These are phyloP conservation scores for Vombatus ursinus DNA, from an alignment of 2,113 vertebrate genomes.

Conservation along the genomic window DNA sequence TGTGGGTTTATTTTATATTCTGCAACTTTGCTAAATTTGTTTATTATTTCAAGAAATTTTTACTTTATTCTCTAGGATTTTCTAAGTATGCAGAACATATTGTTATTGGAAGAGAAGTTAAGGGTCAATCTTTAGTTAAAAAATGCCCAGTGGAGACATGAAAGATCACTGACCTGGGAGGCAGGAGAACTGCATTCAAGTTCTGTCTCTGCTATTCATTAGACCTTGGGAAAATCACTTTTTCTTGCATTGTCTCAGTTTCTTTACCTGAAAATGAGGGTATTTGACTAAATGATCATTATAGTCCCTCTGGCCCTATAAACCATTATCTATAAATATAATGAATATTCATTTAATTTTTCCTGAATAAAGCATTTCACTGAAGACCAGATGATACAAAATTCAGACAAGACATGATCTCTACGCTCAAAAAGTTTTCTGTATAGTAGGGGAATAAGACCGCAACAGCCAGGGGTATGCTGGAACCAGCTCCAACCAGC, in stretches of 20 bases:
- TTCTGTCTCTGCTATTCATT: background rate
- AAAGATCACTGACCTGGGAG: background rate
- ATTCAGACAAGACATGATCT: background rate
- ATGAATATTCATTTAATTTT: background rate
- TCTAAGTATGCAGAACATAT: background rate
- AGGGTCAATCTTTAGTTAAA: background rate
- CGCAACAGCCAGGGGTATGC: background rate
- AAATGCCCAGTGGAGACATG: background rate
- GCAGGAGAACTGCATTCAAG: background rate
- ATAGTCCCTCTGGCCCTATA: background rate
- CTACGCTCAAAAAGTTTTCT: background rate
- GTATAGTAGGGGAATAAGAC: background rate
- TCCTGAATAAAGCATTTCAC: background rate
- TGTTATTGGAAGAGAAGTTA: background rate
- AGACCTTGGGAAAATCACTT: constrained; percentile 2
- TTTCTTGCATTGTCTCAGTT: constrained; percentile 46
- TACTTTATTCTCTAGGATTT: no score
- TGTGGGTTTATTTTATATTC: no score
- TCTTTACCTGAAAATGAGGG: constrained; percentile 26
- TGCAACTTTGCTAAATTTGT: no score
- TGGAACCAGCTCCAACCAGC: background rate
- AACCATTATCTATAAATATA: background rate
- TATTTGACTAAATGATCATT: background rate
- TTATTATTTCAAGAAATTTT: no score
- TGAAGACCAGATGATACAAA: background rate